Percentiles rank a stretch among this genome's conserved stretches.
phyloP scores from a whole-genome alignment of 2,113 vertebrate genomes.

The Glaucomys volans region DNA sequence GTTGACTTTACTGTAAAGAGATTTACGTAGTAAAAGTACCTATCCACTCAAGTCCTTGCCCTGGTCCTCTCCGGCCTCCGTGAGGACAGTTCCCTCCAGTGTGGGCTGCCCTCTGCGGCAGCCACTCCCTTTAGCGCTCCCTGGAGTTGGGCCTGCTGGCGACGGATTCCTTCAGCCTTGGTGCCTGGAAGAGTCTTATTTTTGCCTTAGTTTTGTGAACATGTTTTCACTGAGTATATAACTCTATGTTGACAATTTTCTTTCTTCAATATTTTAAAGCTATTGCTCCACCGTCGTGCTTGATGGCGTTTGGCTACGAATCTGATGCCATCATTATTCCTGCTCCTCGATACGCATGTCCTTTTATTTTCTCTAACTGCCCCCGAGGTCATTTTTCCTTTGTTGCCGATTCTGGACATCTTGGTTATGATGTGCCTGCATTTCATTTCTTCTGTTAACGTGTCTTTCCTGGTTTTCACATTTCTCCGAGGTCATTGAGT shows the following conservation, averaged over 20 bases:
- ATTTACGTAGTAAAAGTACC: not conserved
- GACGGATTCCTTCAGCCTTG: not conserved
- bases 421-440: not conserved
- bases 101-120: not conserved
- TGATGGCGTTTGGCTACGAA: not conserved
- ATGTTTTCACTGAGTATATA: not conserved
- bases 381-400: not conserved
- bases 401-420: not conserved
- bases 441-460: not conserved
- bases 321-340: too few species aligned
- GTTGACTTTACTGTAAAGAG: not conserved
- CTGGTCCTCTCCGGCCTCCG: rapidly evolving
- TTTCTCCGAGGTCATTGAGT: not conserved
- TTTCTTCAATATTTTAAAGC: not conserved
- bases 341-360: not conserved
- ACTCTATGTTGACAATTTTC: not conserved
- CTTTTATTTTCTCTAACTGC: not conserved
- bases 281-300: rapidly evolving
- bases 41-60: rapidly evolving
- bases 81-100: rapidly evolving
- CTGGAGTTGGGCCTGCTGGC: not conserved
- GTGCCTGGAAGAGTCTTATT: not conserved
- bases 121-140: not conserved
- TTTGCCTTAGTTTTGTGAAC: not conserved
- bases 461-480: not conserved